Conservation (phyloP, 2,113 vertebrate genomes). For the Alligator mississippiensis region DNA sequence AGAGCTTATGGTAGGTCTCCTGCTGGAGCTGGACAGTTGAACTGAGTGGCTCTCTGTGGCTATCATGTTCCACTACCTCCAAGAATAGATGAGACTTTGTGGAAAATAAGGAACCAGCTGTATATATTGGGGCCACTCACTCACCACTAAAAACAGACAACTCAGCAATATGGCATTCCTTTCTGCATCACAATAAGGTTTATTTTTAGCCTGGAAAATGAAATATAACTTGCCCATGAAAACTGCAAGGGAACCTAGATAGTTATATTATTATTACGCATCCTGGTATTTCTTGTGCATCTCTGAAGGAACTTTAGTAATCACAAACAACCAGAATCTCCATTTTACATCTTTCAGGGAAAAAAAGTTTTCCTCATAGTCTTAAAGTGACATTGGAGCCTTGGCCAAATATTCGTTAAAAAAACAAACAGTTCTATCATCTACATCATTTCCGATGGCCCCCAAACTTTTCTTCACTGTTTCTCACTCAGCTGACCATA, state of each 20-base stretch:
- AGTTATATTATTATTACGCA: slow-evolving; percentile 36
- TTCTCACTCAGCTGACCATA: slow-evolving; percentile 41
- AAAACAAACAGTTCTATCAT: not conserved
- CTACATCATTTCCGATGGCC: not conserved
- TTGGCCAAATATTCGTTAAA: slow-evolving; percentile 42
- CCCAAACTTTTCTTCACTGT: not conserved
- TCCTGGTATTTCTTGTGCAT: slow-evolving; percentile 38
- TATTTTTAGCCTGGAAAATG: not conserved
- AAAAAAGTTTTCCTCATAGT: slow-evolving; percentile 53
- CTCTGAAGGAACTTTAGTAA: slow-evolving; percentile 25
- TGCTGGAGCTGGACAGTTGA: not conserved
- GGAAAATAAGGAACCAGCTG: not conserved
- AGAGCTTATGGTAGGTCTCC: not conserved
- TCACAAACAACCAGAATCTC: slow-evolving; percentile 23
- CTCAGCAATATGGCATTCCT: not conserved
- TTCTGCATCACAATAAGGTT: not conserved
- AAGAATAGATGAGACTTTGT: not conserved
- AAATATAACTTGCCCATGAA: slow-evolving; percentile 25
- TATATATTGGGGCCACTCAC: not conserved
- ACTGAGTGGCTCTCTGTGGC: not conserved
- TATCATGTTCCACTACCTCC: not conserved
- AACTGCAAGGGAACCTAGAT: slow-evolving; percentile 31
- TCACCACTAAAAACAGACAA: not conserved
- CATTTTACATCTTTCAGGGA: not conserved
- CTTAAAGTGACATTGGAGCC: not conserved